Base-by-base conservation (phyloP, 2,888 invertebrate species). In the Acanthococcus lagerstroemiae region DNA sequence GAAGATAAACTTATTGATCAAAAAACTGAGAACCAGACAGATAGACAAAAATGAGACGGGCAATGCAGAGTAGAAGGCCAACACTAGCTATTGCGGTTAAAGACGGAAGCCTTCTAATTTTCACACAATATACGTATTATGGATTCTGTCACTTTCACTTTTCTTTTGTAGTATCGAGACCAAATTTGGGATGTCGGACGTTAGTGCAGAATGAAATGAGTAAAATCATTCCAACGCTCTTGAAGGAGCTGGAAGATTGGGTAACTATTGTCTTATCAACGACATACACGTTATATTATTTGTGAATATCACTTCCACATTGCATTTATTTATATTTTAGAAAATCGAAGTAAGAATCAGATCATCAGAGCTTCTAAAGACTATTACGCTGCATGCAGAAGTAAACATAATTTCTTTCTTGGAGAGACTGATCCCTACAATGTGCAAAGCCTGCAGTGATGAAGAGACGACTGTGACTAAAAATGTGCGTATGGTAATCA, bases 201-300 rank as follows among this genome's bases (percentile, higher is more conserved):
- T 76, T 95, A 56, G 87, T 89, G 0, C 85, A 87, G 73, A 81
- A 84, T 67, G 85, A 91, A 73, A 80, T 88, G 69, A 82, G 84
- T 60, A 87, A 86, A 76, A 82, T 92, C 69, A 77, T 88, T 12
- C 83, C 84, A 22, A 88, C 86, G 45, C 80, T 92, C 70, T 77
- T 80, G 54, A 78, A 76, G 73, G 92, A 93, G 75, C 79, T 92
- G 72, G 80, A 81, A 0, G 86, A 90, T 70, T 92, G 91, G 91
- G 83, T 87, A 65, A 30, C 72, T n/a, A 80, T 79, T 2, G 81
- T 81, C 68, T 80, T 84, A 27, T 73, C 72, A 25, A n/a, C n/a
- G n/a, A n/a, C n/a, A n/a, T n/a, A n/a, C n/a, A n/a, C n/a, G n/a
- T n/a, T n/a, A n/a, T n/a, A n/a, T n/a, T n/a, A n/a, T n/a, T n/a